phyloP scores from a whole-genome alignment of 2,888 invertebrate species.

The Boloria euphrosyne region DNA sequence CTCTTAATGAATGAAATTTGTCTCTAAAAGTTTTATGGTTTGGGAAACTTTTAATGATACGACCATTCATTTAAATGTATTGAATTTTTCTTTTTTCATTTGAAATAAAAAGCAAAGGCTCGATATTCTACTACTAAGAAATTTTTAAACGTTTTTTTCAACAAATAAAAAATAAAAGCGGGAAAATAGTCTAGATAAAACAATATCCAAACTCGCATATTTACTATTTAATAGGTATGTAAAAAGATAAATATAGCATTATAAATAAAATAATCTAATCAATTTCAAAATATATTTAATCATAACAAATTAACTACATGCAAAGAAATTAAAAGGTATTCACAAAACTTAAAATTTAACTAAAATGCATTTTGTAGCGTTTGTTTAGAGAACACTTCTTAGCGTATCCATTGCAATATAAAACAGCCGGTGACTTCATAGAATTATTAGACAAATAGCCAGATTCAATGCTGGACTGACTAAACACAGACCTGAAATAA shows the following conservation, averaged over 20 bases:
- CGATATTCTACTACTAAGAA: too few species aligned
- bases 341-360: constrained; percentile 37
- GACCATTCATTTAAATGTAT: neutral
- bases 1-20: constrained; percentile 7
- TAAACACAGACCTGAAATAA: constrained; percentile 55
- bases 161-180: too few species aligned
- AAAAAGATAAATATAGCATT: too few species aligned
- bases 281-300: neutral
- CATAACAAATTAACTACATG: constrained; percentile 13
- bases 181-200: too few species aligned
- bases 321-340: neutral
- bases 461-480: constrained; percentile 56
- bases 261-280: neutral
- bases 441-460: constrained; percentile 58
- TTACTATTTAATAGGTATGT: too few species aligned
- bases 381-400: constrained; percentile 55
- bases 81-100: too few species aligned
- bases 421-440: constrained; percentile 42
- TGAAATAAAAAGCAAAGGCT: too few species aligned
- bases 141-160: too few species aligned
- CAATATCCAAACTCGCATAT: too few species aligned
- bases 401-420: constrained; percentile 57
- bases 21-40: constrained; percentile 5
- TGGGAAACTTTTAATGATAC: constrained; percentile 1
- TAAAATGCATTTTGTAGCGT: constrained; percentile 46